These are phyloP conservation scores for Agriopis aurantiaria DNA, from an alignment of 2,888 invertebrate species.

Conservation along the genomic window DNA sequence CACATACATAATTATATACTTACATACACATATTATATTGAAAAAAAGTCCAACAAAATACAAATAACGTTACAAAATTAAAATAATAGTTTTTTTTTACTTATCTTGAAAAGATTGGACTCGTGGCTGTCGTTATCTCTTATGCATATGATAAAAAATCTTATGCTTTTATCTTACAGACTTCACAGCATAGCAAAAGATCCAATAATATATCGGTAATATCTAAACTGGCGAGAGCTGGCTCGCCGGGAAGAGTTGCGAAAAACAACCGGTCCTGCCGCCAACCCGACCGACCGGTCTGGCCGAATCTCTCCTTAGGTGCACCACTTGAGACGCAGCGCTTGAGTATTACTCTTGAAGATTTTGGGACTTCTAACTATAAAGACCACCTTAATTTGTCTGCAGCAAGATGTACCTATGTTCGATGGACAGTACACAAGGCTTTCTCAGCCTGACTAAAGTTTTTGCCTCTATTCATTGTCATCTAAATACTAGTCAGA, in stretches of 20 bases:
- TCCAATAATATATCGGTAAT: constrained; percentile 29
- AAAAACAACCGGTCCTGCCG: constrained; percentile 52
- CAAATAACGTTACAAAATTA: no score
- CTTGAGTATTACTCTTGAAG: background rate
- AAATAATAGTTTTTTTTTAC: no score
- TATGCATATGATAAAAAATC: no score
- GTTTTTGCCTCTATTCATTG: no score
- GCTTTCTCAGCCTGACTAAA: no score
- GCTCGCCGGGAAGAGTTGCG: constrained; percentile 65
- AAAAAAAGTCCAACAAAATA: no score
- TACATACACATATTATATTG: no score
- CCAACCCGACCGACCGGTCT: constrained; percentile 55
- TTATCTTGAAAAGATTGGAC: no score
- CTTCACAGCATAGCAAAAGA: constrained; percentile 26
- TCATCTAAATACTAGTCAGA: no score
- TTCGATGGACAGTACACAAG: background rate
- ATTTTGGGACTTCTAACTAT: background rate
- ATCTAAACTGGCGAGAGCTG: constrained; percentile 56
- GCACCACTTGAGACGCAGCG: constrained; percentile 21
- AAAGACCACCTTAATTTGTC: no score
- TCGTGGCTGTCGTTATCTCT: no score
- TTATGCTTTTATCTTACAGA: background rate
- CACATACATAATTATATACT: no score
- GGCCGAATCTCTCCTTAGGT: constrained; percentile 53
- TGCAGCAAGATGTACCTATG: background rate